These are phyloP conservation scores for Darevskia mixta DNA, from an alignment of 2,797 vertebrate species.

Conservation along the genomic window DNA sequence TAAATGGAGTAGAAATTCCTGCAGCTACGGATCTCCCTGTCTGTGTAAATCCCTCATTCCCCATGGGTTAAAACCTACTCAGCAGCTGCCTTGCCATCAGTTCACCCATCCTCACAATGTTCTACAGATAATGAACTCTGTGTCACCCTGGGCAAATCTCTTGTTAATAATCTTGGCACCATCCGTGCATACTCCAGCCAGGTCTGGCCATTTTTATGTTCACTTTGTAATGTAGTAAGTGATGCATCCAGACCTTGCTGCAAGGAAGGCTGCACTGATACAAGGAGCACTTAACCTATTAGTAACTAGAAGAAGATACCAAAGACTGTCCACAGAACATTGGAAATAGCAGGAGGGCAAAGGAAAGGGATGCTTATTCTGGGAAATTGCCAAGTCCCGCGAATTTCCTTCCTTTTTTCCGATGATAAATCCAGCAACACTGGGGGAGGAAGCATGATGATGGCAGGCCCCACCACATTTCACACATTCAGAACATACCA, in stretches of 20 bases:
- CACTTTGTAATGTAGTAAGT: not conserved
- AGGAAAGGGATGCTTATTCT: not conserved
- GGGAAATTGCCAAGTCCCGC: not conserved
- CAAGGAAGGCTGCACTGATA: not conserved
- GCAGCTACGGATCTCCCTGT: constrained; percentile 35
- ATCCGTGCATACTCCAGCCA: constrained; percentile 8
- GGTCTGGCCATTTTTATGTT: constrained; percentile 10
- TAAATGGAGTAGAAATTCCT: constrained; percentile 50
- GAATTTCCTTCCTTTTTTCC: too few relatives aligned
- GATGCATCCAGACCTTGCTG: not conserved
- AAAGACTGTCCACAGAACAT: not conserved
- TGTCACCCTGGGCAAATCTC: constrained; percentile 32
- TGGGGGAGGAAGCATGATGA: not conserved
- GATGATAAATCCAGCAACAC: not conserved
- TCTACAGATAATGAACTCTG: constrained; percentile 40
- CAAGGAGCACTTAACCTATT: not conserved
- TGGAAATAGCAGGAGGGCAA: not conserved
- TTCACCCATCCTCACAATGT: constrained; percentile 26
- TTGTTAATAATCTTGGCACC: constrained; percentile 32
- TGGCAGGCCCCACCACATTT: not conserved
- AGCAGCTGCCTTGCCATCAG: constrained; percentile 26
- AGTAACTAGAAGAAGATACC: not conserved
- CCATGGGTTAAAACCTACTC: constrained; percentile 26
- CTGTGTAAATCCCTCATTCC: constrained; percentile 28
- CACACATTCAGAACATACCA: not conserved